phyloP scores from a whole-genome alignment of 2,113 vertebrate species.

The Oryzias woworae region DNA sequence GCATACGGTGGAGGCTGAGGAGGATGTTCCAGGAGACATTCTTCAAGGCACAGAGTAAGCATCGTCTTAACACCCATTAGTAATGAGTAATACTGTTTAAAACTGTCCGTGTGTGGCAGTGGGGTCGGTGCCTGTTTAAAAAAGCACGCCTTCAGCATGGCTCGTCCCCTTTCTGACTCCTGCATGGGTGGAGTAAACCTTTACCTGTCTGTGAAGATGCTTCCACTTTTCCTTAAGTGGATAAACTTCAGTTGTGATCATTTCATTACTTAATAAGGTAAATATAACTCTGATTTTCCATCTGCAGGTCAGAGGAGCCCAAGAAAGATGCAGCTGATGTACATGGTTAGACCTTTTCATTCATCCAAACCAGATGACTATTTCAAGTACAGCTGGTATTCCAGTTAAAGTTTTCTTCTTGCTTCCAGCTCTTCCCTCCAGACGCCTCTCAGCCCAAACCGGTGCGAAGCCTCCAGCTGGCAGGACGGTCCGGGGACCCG shows the following conservation, averaged over 20 bases:
- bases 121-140: conserved; percentile 31
- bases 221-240: neutral
- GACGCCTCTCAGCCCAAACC: conserved; percentile 69
- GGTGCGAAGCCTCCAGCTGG: conserved; percentile 78
- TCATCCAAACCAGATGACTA: neutral
- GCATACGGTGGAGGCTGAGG: conserved; percentile 46
- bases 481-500: conserved; percentile 73
- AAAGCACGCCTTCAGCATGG: conserved; percentile 57
- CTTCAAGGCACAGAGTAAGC: conserved; percentile 65
- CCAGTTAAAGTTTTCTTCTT: neutral
- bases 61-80: neutral
- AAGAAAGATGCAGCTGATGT: conserved; percentile 57
- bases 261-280: no score
- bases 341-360: conserved; percentile 51
- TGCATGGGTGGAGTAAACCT: conserved; percentile 52
- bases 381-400: neutral
- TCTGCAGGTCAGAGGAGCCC: conserved; percentile 57
- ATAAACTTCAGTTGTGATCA: neutral
- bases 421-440: conserved; percentile 52
- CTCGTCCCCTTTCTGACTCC: conserved; percentile 50
- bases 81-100: neutral
- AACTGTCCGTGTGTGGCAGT: conserved; percentile 6
- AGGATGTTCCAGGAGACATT: conserved; percentile 52
- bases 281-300: neutral
- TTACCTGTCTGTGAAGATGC: conserved; percentile 37